Base-by-base conservation (phyloP, 1,140 invertebrate species). In the Euschistus heros region DNA sequence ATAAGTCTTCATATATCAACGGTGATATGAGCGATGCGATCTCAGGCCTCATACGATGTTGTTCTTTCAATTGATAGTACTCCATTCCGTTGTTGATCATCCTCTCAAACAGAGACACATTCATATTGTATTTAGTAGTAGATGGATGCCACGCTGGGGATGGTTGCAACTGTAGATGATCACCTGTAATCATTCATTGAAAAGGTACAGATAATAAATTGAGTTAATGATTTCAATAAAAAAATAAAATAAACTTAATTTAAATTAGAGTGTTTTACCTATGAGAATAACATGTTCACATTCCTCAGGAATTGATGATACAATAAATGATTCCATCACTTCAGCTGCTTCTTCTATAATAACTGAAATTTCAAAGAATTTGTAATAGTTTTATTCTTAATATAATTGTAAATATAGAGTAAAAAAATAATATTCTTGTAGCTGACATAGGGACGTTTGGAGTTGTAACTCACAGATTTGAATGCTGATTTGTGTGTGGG, bases 301-400 rank as follows among this genome's bases (percentile, higher is more conserved):
- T 46, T 79, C 69, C 33, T 78, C 73, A 14, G 84, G 86, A 10
- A 94, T 74, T 30, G 86, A 82, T 10, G 85, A 80, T 1, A 91
- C 70, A 22, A 90, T 83, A 70, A 91, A 88, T 14, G 83, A 75
- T 72, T 93, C 90, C 37, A 91, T 74, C 13, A 91, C 85, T 80
- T 93, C 89, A 2, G 88, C 90, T 0, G 91, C 90, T 78, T 93
- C 90, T 76, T 93, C 90, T 18, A 92, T 84, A 33, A 92, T 81
- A 0, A 87, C 82, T 81, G 71, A 5, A 64, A 68, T 6, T 37
- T 42, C 44, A 61, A 14, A 26, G 26, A 63, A 50, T 62, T n/a
- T 50, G 18, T n/a, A 13, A 22, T 30, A 8, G 6, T 42, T 8
- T 66, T 26, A 20, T 7, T 27, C 4, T 22, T 20, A 50, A 44